A percentile compares a stretch with the other conserved stretches of the same genome.
Evolutionary conservation across 2,797 vertebrate species (phyloP).

Genomic region (Halcyon chelicuti): DNA sequence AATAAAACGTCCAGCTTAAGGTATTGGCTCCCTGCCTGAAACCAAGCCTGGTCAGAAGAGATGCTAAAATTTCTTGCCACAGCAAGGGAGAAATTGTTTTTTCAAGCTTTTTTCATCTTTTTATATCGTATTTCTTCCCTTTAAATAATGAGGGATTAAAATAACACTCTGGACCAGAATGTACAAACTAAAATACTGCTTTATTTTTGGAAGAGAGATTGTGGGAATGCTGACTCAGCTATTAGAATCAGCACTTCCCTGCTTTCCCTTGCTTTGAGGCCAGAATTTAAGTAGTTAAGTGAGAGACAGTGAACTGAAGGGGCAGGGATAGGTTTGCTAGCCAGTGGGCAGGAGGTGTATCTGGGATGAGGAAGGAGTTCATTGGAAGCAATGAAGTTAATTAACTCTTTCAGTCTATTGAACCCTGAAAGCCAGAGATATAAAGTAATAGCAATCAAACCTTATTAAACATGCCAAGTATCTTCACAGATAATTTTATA

Average conservation of each 20-base stretch:
- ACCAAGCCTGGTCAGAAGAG: neutral
- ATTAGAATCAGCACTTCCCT: slow-evolving; percentile 1
- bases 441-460: slow-evolving; percentile 39
- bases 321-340: neutral
- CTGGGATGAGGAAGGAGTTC: neutral
- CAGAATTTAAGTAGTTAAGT: slow-evolving; percentile 51
- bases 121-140: neutral
- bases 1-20: neutral
- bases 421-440: neutral
- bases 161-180: slow-evolving; percentile 38
- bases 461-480: slow-evolving; percentile 37
- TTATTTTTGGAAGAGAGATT: slow-evolving; percentile 73
- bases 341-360: neutral
- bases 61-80: neutral
- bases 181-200: slow-evolving; percentile 63
- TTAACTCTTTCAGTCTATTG: slow-evolving; percentile 28
- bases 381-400: neutral
- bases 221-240: slow-evolving; percentile 67
- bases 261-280: neutral
- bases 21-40: neutral
- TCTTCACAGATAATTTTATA: slow-evolving; percentile 34
- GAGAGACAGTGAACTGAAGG: neutral
- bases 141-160: slow-evolving; percentile 54
- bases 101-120: neutral
- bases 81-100: neutral